Evolutionary conservation across 2,888 invertebrate species (phyloP).

Genomic region (Hymenopus coronatus): DNA sequence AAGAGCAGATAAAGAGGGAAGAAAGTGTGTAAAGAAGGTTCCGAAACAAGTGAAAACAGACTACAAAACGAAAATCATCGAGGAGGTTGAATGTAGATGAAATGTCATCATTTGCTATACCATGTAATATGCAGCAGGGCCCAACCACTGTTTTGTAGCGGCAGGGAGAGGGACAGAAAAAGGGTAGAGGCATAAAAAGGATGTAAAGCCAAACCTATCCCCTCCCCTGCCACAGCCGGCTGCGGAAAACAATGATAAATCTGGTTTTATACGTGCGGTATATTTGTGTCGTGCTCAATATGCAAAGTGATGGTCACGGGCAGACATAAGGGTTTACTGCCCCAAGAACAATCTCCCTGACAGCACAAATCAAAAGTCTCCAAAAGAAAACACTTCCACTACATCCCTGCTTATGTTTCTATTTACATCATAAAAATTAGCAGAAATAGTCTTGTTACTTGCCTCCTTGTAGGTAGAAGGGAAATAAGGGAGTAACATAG

Average conservation of each 20-base stretch:
- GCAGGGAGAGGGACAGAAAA: background rate
- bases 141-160: conserved; percentile 3
- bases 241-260: conserved; percentile 30
- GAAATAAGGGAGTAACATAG: no score
- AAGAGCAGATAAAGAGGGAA: background rate
- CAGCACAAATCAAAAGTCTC: no score
- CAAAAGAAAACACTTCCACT: no score
- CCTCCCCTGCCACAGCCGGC: background rate
- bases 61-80: conserved; percentile 2
- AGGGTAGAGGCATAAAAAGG: background rate
- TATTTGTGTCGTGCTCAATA: conserved; percentile 17
- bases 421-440: no score
- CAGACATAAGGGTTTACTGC: background rate
- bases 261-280: conserved; percentile 25
- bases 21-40: background rate
- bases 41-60: background rate
- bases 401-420: no score
- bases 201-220: background rate
- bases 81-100: conserved; percentile 7
- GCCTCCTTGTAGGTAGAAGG: no score
- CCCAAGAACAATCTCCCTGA: background rate
- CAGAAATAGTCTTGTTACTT: no score
- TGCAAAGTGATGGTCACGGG: background rate
- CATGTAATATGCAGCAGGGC: conserved; percentile 14
- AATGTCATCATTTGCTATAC: conserved; percentile 9